A percentile compares a stretch with the other conserved stretches of the same genome.
Conservation (phyloP, 2,797 vertebrate species). For the Threskiornis aethiopicus region DNA sequence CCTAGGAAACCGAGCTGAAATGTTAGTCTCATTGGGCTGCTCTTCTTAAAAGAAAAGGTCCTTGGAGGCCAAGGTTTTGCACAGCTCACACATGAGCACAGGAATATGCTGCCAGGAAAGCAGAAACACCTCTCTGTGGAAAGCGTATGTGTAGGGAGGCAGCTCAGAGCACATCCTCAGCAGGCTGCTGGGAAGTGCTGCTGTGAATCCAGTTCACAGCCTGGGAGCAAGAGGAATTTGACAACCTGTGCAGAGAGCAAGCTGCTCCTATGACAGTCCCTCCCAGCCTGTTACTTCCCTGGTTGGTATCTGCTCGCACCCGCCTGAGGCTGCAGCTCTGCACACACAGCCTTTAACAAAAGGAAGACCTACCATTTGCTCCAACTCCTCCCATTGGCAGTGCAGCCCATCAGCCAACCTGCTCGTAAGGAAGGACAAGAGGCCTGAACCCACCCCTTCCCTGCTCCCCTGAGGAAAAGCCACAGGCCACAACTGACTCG, state of each 20-base stretch:
- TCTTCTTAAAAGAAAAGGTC: not conserved
- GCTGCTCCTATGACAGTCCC: not conserved
- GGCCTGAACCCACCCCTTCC: not conserved
- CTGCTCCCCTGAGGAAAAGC: not conserved
- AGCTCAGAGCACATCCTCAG: not conserved
- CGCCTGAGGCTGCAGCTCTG: not conserved
- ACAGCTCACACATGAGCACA: not conserved
- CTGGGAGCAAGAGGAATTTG: not conserved
- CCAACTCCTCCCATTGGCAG: not conserved
- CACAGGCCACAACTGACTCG: not conserved
- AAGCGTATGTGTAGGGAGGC: not conserved
- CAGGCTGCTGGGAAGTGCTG: not conserved
- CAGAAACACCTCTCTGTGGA: not conserved
- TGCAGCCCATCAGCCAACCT: not conserved
- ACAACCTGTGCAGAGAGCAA: not conserved
- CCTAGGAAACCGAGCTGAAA: not conserved
- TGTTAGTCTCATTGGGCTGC: fast-evolving
- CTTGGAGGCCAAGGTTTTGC: not conserved
- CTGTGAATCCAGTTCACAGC: not conserved
- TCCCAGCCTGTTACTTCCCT: not conserved
- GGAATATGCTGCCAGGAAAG: not conserved
- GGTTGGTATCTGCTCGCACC: not conserved
- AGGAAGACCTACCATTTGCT: not conserved
- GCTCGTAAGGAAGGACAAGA: too few species aligned
- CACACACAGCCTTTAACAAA: not conserved